These are phyloP conservation scores for Drosophila insularis DNA, from an alignment of 1,140 invertebrate genomes.

Conservation along the genomic window DNA sequence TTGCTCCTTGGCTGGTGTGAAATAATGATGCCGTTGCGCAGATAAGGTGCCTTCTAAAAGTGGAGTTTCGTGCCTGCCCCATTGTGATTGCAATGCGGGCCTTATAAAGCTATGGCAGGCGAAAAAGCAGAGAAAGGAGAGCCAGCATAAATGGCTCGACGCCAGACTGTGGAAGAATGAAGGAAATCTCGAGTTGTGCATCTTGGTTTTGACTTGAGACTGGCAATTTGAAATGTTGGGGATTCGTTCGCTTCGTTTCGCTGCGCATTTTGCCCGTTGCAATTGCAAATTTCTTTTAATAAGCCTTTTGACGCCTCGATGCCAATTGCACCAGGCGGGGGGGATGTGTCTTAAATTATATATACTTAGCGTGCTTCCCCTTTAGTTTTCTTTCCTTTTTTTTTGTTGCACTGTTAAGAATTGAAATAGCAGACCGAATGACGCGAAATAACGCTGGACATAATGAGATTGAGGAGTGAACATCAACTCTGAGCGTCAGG, in stretches of 20 bases:
- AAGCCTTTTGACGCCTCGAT: slow-evolving; percentile 79
- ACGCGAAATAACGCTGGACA: slow-evolving; percentile 57
- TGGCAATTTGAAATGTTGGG: slow-evolving; percentile 41
- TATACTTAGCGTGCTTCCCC: slow-evolving; percentile 57
- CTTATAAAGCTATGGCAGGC: slow-evolving; percentile 43
- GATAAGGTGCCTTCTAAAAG: slow-evolving; percentile 77
- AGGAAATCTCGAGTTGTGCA: slow-evolving; percentile 58
- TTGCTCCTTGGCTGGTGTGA: slow-evolving; percentile 63
- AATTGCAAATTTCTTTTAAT: slow-evolving; percentile 82
- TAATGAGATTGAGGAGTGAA: slow-evolving; percentile 45
- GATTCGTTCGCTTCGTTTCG: slow-evolving; percentile 31
- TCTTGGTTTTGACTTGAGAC: slow-evolving; percentile 29
- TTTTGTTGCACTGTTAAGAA: slow-evolving; percentile 32
- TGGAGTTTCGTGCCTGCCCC: slow-evolving; percentile 74
- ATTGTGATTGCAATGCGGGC: slow-evolving; percentile 62
- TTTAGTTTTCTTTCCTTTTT: slow-evolving; percentile 16
- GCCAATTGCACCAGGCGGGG: slow-evolving; percentile 50
- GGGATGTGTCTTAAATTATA: slow-evolving; percentile 57
- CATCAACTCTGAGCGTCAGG: slow-evolving; percentile 27
- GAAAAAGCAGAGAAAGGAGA: slow-evolving; percentile 20
- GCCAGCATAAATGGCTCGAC: slow-evolving; percentile 53
- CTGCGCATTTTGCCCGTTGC: slow-evolving; percentile 47
- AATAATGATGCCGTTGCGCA: slow-evolving; percentile 77
- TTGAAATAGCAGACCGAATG: slow-evolving; percentile 70
- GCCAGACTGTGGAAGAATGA: slow-evolving; percentile 34